These are phyloP conservation scores for Anastrepha ludens DNA, from an alignment of 1,140 invertebrate genomes.

Conservation along the genomic window DNA sequence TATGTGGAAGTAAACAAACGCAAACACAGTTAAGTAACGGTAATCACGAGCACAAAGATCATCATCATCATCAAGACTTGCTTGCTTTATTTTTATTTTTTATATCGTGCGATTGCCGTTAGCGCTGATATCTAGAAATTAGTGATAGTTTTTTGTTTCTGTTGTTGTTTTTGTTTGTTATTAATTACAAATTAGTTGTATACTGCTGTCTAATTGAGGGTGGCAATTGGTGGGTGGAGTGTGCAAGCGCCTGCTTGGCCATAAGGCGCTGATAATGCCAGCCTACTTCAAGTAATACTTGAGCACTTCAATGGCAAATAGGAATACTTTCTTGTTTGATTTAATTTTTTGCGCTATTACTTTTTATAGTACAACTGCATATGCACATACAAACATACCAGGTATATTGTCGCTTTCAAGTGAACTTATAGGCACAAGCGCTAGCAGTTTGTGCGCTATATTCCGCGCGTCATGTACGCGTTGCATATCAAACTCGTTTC, in stretches of 20 bases:
- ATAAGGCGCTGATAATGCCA: conserved; percentile 29
- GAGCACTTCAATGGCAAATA: conserved; percentile 6
- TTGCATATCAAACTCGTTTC: not conserved
- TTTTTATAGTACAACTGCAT: not conserved
- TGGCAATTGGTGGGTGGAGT: not conserved
- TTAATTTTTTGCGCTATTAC: not conserved
- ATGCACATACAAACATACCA: not conserved
- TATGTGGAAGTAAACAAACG: conserved; percentile 9
- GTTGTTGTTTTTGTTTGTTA: no score
- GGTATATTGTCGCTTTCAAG: not conserved
- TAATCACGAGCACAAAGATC: not conserved
- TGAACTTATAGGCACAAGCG: not conserved
- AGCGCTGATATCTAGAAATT: no score
- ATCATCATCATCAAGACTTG: not conserved
- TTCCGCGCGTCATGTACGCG: not conserved
- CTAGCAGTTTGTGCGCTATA: conserved; percentile 2
- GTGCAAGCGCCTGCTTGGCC: not conserved
- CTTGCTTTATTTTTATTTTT: no score
- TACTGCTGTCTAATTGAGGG: not conserved
- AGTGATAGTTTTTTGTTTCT: no score
- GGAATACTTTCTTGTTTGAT: conserved; percentile 35
- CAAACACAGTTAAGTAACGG: not conserved
- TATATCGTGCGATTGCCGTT: no score
- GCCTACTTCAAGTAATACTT: not conserved
- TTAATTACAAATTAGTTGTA: no score